Base-by-base conservation (phyloP, 2,888 invertebrate species). In the Beris chalybata region DNA sequence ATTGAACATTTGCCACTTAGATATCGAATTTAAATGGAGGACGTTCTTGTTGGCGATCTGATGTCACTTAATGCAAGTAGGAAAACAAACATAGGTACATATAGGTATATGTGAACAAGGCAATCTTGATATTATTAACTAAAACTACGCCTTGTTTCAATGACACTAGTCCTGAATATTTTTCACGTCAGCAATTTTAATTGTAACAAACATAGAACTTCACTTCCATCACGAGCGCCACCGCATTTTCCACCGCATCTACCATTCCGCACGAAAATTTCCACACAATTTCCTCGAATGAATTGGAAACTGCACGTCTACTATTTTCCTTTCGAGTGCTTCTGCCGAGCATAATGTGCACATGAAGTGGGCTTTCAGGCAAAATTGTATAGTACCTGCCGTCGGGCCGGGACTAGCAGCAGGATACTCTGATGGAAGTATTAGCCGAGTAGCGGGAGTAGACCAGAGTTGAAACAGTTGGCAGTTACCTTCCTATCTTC, bases 261-360 rank as follows among this genome's bases (percentile, higher is more conserved):
- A 52, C 52, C 13, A 22, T 52, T 52, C 22, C 52, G 38, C 9
- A 52, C 22, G 15, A 50, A 59, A 59, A 58, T 59, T 59, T 59
- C 66, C 66, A 53, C 66, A 61, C 64, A 67, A 67, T 67, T 67
- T 64, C 67, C 55, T 67, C 57, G 57, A 52, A 44, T 58, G 55
- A 50, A 45, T 13, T 48, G 52, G 61, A 38, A 66, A 47, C 44
- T 64, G 30, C 44, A 56, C 48, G 47, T 56, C 53, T 64, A 54
- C 64, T 67, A 64, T 64, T 67, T 67, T 64, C 67, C 64, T 54
- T 67, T 63, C 57, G 64, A 58, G 38, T 55, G 67, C 58, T 64
- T 53, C 64, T 57, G 56, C 64, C 57, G 64, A 64, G 58, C 64
- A 45, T 44, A 64, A 45, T 53, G 52, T 56, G 54, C 56, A 64